A percentile compares a stretch with the other conserved stretches of the same genome.
These are phyloP conservation scores for Atlantisia rogersi DNA, from an alignment of 2,113 vertebrate genomes.

Conservation along the genomic window DNA sequence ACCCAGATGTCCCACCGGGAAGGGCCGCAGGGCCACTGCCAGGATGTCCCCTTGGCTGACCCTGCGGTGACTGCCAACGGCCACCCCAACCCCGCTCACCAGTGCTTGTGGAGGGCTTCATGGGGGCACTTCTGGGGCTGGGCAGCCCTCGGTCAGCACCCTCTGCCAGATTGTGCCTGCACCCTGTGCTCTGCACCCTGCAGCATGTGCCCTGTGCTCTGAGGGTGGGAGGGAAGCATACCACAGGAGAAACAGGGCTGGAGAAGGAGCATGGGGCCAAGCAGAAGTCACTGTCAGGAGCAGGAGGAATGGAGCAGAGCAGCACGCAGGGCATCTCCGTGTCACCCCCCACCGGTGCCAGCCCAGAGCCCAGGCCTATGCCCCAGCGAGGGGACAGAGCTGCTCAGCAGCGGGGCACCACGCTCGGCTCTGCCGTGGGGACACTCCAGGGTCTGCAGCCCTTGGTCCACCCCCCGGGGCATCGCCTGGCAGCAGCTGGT, in stretches of 20 bases:
- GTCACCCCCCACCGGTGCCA: accelerated
- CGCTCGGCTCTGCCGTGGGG: accelerated
- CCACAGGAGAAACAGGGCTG: neutral
- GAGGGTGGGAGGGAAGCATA: neutral
- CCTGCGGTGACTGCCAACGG: accelerated
- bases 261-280: accelerated
- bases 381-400: accelerated
- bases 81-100: neutral
- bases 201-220: neutral
- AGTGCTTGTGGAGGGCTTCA: accelerated
- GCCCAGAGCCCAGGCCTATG: accelerated
- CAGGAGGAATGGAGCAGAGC: neutral
- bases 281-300: neutral
- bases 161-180: neutral
- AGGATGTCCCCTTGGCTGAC: neutral
- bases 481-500: neutral
- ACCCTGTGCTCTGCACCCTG: accelerated
- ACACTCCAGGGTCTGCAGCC: neutral
- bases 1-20: accelerated
- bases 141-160: neutral
- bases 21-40: accelerated
- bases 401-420: accelerated
- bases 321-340: accelerated
- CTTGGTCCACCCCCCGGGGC: accelerated
- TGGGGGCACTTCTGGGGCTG: neutral